These are phyloP conservation scores for Epizoanthus ramosus DNA, from an alignment of 92 coral and sea anemone genomes.

Conservation along the genomic window DNA sequence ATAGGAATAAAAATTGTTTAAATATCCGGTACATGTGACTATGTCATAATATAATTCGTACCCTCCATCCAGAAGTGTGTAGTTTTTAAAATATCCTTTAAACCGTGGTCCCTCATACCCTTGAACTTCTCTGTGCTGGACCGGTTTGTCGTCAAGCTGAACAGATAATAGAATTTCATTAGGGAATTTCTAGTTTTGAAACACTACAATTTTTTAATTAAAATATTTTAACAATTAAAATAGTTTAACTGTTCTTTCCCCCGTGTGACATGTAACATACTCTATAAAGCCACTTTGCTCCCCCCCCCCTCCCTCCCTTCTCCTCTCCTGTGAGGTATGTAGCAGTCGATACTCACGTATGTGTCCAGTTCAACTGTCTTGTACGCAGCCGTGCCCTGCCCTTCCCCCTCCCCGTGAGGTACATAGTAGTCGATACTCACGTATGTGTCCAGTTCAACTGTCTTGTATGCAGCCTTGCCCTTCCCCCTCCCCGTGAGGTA, in stretches of 20 bases:
- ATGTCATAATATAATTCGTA: constrained; percentile 42
- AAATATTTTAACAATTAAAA: no score
- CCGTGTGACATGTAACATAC: no score
- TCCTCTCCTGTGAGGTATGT: no score
- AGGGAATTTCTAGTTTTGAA: no score
- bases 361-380: constrained; percentile 18
- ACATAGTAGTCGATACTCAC: constrained; percentile 73
- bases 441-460: constrained; percentile 68
- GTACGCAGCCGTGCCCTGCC: no score
- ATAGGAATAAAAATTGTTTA: neutral
- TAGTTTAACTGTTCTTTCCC: no score
- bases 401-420: no score
- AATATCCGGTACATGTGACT: neutral
- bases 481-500: constrained; percentile 52
- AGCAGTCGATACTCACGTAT: constrained; percentile 52
- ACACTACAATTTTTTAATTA: no score
- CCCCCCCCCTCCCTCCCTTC: no score
- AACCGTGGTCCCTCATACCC: constrained; percentile 67
- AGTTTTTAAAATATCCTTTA: constrained; percentile 60
- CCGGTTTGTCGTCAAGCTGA: constrained; percentile 76
- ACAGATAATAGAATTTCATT: neutral
- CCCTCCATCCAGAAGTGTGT: constrained; percentile 83
- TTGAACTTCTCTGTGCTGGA: constrained; percentile 90
- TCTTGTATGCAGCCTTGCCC: no score
- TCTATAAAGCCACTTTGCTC: no score